phyloP scores from a whole-genome alignment of 2,113 vertebrate species.

The Mirza zaza region DNA sequence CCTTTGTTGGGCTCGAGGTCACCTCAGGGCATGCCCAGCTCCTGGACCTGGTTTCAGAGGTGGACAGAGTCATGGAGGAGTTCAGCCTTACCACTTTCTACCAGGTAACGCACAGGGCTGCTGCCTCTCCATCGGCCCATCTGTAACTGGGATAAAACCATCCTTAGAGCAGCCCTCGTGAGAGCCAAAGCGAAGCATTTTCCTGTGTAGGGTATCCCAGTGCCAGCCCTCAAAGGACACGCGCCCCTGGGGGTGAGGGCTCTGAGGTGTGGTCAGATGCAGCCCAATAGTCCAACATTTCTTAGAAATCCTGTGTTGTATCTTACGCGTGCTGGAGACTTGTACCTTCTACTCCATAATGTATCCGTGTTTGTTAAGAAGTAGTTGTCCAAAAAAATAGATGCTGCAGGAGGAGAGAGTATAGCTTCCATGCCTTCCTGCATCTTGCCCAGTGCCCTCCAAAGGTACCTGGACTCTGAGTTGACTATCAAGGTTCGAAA shows the following conservation, averaged over 20 bases:
- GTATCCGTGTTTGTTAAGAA: neutral
- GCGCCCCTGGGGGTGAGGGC: neutral
- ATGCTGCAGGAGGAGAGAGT: neutral
- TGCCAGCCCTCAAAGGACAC: neutral
- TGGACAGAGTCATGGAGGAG: conserved; percentile 92
- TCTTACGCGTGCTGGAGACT: neutral
- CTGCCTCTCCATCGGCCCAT: neutral
- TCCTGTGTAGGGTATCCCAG: neutral
- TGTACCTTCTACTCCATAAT: neutral
- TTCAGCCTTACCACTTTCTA: conserved; percentile 93
- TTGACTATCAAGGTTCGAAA: neutral
- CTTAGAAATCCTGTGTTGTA: too few relatives aligned
- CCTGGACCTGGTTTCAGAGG: conserved; percentile 87
- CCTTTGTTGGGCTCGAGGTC: conserved; percentile 94
- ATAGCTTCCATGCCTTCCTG: neutral
- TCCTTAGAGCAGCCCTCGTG: neutral
- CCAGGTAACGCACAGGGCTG: conserved; percentile 83
- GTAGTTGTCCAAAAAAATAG: neutral
- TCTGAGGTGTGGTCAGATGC: neutral
- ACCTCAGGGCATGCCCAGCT: conserved; percentile 88
- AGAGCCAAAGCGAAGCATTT: conserved; percentile 1
- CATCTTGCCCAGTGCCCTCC: neutral
- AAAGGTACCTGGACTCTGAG: neutral
- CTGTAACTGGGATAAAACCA: neutral
- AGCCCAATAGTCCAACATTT: neutral